Evolutionary conservation across 2,797 vertebrate species (phyloP), one percentile per base, ranked within the genome.

Genomic region (Protosalanx chinensis): DNA sequence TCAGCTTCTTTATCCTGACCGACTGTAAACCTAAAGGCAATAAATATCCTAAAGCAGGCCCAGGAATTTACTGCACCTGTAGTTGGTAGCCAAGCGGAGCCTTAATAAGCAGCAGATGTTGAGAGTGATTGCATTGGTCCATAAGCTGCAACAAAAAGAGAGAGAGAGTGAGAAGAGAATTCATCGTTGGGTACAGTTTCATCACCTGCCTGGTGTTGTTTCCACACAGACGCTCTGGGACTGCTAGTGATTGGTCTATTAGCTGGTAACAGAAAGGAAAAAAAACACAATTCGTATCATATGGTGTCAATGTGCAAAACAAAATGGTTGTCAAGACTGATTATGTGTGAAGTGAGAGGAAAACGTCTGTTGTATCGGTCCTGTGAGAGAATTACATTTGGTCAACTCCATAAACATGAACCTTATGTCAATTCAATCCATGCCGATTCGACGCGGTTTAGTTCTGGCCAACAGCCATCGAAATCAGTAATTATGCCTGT

Each of bases 41-140:
- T 93, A 92, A 91, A 93, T 91, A 90, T 87, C 82, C 80, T 30
- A 75, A 79, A 88, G 81, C 84, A 79, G 78, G 81, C 81, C 84
- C 68, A 74, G 87, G 88, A 91, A 92, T 93, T 91, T 92, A 92
- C 89, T 88, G 90, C 91, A 93, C 92, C 92, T 93, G 92, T 89
- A 90, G 84, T 89, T 89, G 90, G 84, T 89, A 84, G 85, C 86
- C 82, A 71, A 76, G 65, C 84, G 78, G 75, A 64, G 57, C 62
- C 74, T 72, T 94, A 93, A 93, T 88, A 86, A 87, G 84, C 77
- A 87, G 67, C 93, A 94, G 91, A 93, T 92, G 91, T 81, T 46
- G 10, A 65, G 78, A 77, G 66, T 70, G 82, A 87, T 85, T 82
- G 76, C 71, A 74, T 33, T 46, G 37, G 81, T 79, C 72, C 75